Percentiles rank a stretch among this genome's conserved stretches.
phyloP scores from a whole-genome alignment of 2,888 invertebrate species.

The Minunthozetes semirufus region DNA sequence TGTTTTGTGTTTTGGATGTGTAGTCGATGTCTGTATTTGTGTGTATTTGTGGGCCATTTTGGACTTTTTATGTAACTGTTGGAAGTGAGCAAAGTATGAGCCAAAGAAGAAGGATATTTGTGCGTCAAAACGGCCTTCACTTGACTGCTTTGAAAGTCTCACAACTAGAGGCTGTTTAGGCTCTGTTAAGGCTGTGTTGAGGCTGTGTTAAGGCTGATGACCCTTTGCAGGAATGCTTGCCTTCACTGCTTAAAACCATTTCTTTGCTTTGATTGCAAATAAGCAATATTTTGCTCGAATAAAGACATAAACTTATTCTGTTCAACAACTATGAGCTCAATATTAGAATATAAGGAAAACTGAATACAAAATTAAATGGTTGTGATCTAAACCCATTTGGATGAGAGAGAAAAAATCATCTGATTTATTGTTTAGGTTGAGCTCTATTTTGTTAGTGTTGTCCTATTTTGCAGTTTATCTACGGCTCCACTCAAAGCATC shows the following conservation, averaged over 20 bases:
- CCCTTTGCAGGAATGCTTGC: constrained; percentile 16
- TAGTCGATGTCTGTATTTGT: not conserved
- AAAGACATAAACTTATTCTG: not conserved
- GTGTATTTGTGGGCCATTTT: constrained; percentile 17
- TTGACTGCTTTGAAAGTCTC: not conserved
- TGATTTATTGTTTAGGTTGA: not conserved
- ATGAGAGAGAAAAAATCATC: not conserved
- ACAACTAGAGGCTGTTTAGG: not conserved
- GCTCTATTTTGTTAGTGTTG: not conserved
- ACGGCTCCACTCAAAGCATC: not conserved
- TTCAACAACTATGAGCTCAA: no score
- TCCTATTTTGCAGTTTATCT: not conserved
- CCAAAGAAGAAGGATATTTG: not conserved
- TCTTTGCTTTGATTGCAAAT: constrained; percentile 2
- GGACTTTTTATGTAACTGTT: not conserved
- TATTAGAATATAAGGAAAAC: no score
- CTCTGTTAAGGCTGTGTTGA: no score
- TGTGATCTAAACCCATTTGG: not conserved
- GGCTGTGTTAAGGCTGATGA: constrained; percentile 14
- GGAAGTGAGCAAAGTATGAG: not conserved
- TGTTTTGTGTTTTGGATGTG: not conserved
- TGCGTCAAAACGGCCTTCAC: constrained; percentile 8
- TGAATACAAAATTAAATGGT: no score
- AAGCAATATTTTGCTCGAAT: not conserved
- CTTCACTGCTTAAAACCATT: not conserved